Percentiles rank a stretch among this genome's conserved stretches.
phyloP scores from a whole-genome alignment of 2,888 invertebrate species.

The Rhaphigaster nebulosa region DNA sequence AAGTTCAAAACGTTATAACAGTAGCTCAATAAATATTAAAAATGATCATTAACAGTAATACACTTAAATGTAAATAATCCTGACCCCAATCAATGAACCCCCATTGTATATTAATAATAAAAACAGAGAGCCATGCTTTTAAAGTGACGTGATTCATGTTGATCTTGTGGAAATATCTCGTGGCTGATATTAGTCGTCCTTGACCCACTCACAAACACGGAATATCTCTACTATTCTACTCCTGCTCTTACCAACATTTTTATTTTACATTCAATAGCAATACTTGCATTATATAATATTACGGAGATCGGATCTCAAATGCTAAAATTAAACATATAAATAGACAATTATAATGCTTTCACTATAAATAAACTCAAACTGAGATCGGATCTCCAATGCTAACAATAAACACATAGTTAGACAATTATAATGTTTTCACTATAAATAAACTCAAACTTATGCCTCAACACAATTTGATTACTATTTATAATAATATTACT shows the following conservation, averaged over 20 bases:
- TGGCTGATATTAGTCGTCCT: slow-evolving; percentile 26
- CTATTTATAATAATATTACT: too few species aligned
- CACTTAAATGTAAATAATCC: too few species aligned
- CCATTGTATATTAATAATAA: not conserved
- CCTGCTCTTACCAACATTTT: not conserved
- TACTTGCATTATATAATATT: not conserved
- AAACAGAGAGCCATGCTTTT: not conserved
- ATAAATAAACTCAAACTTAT: too few species aligned
- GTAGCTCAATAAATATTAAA: too few species aligned
- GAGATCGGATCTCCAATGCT: not conserved
- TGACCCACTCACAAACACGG: slow-evolving; percentile 46
- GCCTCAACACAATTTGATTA: too few species aligned
- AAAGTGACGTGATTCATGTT: slow-evolving; percentile 22
- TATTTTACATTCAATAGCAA: not conserved
- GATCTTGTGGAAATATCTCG: slow-evolving; percentile 22
- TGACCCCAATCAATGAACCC: not conserved
- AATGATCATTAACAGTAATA: too few species aligned
- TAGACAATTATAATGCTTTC: not conserved
- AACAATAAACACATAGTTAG: not conserved
- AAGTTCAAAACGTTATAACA: too few species aligned
- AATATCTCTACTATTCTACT: slow-evolving; percentile 5
- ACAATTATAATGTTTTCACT: not conserved
- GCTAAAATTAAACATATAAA: not conserved
- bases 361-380: too few species aligned
- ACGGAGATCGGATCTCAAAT: not conserved